phyloP scores from a whole-genome alignment of 1,140 invertebrate genomes.

The Mercenaria mercenaria region DNA sequence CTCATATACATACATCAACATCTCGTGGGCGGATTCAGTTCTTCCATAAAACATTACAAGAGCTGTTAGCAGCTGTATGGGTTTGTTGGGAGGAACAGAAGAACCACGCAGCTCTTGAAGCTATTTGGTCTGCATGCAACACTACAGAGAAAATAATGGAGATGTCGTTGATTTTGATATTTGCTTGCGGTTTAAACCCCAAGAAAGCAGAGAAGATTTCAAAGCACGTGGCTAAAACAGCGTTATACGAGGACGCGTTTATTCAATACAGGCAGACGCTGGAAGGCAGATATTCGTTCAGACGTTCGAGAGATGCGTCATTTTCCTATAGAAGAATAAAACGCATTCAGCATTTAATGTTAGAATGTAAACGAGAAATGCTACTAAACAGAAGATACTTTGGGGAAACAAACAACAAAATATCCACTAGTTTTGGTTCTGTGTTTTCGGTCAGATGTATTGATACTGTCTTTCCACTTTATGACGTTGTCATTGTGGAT shows the following conservation, averaged over 20 bases:
- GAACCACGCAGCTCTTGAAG: not conserved
- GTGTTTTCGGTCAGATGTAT: not conserved
- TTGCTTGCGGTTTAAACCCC: not conserved
- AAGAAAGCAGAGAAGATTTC: not conserved
- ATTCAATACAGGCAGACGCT: not conserved
- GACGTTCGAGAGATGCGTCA: not conserved
- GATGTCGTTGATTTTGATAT: not conserved
- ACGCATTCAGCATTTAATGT: not conserved
- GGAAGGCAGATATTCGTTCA: not conserved
- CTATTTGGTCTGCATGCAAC: not conserved
- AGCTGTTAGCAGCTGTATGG: not conserved
- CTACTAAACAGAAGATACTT: not conserved
- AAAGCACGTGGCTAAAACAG: not conserved
- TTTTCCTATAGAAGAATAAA: not conserved
- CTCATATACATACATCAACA: not conserved
- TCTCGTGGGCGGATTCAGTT: not conserved
- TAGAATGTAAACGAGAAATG: not conserved
- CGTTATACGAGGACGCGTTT: not conserved
- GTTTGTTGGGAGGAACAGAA: not conserved
- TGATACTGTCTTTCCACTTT: not conserved
- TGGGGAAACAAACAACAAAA: not conserved
- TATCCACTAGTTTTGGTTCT: not conserved
- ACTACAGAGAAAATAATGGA: not conserved
- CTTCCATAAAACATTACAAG: not conserved
- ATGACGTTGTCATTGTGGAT: not conserved